Percentiles rank a stretch among this genome's conserved stretches.
Evolutionary conservation across 2,113 vertebrate genomes (phyloP).

Genomic region (Spea multiplicata): DNA sequence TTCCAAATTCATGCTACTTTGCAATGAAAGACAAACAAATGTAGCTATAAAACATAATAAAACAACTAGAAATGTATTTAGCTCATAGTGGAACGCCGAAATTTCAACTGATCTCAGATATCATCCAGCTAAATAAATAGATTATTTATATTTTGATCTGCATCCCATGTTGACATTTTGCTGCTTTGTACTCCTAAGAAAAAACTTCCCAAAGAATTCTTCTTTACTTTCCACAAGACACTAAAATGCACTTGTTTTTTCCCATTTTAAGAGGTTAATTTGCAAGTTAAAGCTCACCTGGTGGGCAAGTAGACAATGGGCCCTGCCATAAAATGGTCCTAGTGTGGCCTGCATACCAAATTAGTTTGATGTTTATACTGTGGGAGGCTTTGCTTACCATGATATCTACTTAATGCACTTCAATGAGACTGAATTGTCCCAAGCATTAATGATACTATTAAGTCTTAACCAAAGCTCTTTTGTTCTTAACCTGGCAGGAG

Average conservation of each 20-base stretch:
- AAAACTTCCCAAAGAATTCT: conserved; percentile 61
- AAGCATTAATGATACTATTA: conserved; percentile 97
- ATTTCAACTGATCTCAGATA: too few relatives aligned
- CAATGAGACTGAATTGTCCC: conserved; percentile 92
- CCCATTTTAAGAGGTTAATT: conserved; percentile 91
- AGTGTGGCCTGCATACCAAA: conserved; percentile 84
- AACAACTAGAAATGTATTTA: too few relatives aligned
- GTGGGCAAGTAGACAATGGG: conserved; percentile 89
- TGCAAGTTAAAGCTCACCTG: conserved; percentile 99
- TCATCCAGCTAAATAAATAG: too few relatives aligned
- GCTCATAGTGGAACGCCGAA: too few relatives aligned
- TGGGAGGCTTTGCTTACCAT: conserved; percentile 94
- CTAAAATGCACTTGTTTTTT: conserved; percentile 70
- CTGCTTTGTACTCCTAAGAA: conserved; percentile 10
- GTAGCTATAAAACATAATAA: too few relatives aligned
- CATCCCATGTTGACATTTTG: neutral
- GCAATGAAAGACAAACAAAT: too few relatives aligned
- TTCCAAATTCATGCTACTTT: too few relatives aligned
- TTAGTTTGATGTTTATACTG: conserved; percentile 94
- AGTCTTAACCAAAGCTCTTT: conserved; percentile 91
- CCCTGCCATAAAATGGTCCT: conserved; percentile 82
- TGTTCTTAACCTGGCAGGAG: conserved; percentile 71
- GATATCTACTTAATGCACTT: conserved; percentile 99
- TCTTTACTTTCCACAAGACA: conserved; percentile 76
- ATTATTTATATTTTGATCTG: too few relatives aligned